Percentiles rank a stretch among this genome's conserved stretches.
These are phyloP conservation scores for Heliconius nattereri DNA, from an alignment of 1,140 invertebrate genomes.

Conservation along the genomic window DNA sequence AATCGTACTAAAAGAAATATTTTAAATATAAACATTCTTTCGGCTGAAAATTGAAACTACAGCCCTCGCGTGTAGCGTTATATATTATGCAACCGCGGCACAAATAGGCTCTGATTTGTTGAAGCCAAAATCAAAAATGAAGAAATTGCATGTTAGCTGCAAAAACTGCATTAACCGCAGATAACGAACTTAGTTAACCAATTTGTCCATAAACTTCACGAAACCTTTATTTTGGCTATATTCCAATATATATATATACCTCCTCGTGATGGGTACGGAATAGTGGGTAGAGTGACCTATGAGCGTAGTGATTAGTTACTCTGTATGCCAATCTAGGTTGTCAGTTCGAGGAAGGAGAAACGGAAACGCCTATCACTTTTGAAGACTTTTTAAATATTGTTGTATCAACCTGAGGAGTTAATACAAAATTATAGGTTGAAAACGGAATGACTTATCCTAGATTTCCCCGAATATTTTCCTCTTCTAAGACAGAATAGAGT, in stretches of 20 bases:
- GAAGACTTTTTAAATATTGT: not conserved
- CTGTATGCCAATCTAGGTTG: not conserved
- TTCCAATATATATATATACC: not conserved
- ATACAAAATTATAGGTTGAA: no score
- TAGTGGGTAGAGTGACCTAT: not conserved
- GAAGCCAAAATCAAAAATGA: slow-evolving; percentile 20
- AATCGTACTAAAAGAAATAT: not conserved
- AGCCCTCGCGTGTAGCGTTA: not conserved
- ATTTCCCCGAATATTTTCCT: no score
- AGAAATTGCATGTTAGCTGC: slow-evolving; percentile 10
- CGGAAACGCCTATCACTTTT: not conserved
- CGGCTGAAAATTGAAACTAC: not conserved
- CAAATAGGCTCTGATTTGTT: not conserved
- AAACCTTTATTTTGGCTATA: not conserved
- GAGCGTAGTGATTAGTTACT: not conserved
- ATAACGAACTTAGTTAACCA: slow-evolving; percentile 29
- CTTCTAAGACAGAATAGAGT: no score
- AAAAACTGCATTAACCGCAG: slow-evolving; percentile 22
- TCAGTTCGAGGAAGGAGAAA: not conserved
- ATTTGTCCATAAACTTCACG: not conserved
- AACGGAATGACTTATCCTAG: no score
- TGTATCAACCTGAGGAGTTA: not conserved
- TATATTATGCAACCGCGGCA: not conserved
- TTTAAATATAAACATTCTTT: not conserved
- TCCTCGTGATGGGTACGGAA: not conserved